A percentile compares a stretch with the other conserved stretches of the same genome.
These are phyloP conservation scores for Harpagoxenus sublaevis DNA, from an alignment of 2,888 invertebrate genomes.

Conservation along the genomic window DNA sequence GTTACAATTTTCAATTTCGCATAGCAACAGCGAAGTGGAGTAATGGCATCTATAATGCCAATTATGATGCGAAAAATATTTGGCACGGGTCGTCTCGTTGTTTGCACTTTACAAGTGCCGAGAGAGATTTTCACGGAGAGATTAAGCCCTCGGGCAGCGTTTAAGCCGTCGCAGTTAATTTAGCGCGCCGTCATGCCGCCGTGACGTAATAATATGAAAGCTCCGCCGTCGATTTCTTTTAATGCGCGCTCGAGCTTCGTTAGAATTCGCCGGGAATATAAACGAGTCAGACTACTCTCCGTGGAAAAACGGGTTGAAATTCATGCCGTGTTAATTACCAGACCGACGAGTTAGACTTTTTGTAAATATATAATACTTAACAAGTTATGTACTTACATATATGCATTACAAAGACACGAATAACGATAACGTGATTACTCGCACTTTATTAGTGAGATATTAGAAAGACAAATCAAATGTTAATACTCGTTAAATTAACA, in stretches of 20 bases:
- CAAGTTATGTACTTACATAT: no score
- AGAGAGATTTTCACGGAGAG: constrained; percentile 67
- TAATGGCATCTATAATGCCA: constrained; percentile 22
- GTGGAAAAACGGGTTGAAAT: constrained; percentile 59
- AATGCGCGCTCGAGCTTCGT: constrained; percentile 65
- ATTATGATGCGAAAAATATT: constrained; percentile 26
- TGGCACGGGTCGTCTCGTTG: constrained; percentile 12
- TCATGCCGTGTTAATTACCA: constrained; percentile 20
- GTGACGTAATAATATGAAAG: constrained; percentile 53
- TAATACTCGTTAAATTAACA: background rate
- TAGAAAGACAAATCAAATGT: background rate
- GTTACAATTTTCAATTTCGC: constrained; percentile 36
- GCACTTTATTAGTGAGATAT: background rate
- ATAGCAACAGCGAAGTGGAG: background rate
- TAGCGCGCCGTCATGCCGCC: constrained; percentile 16
- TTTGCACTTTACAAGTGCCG: constrained; percentile 36
- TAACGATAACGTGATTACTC: background rate
- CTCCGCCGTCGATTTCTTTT: constrained; percentile 65
- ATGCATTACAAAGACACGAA: background rate
- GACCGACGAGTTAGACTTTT: background rate
- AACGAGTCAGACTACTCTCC: constrained; percentile 52
- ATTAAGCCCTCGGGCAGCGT: constrained; percentile 59
- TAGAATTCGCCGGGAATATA: constrained; percentile 61
- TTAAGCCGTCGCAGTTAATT: constrained; percentile 64
- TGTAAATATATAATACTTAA: constrained; percentile 4